A percentile compares a stretch with the other conserved stretches of the same genome.
phyloP scores from a whole-genome alignment of 2,888 invertebrate genomes.

The Drosophila colorata region DNA sequence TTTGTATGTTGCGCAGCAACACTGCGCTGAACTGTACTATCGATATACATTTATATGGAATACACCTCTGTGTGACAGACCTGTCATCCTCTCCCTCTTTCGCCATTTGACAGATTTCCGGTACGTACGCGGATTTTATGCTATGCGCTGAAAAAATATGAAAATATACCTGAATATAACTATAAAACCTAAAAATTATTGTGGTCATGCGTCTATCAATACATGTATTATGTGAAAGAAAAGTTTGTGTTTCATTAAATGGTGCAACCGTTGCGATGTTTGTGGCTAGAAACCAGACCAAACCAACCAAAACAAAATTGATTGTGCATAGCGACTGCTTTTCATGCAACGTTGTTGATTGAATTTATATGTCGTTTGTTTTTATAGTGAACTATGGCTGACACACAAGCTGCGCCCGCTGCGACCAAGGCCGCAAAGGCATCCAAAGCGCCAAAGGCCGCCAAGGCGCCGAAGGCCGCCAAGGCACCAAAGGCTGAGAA shows the following conservation, averaged over 20 bases:
- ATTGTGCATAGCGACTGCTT: slow-evolving; percentile 10
- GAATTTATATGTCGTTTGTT: slow-evolving; percentile 11
- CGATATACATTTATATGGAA: slow-evolving; percentile 33
- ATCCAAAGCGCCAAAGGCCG: slow-evolving; percentile 80
- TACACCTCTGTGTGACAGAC: slow-evolving; percentile 42
- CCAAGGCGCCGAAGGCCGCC: slow-evolving; percentile 77
- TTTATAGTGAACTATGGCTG: slow-evolving; percentile 84
- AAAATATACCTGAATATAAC: slow-evolving; percentile 53
- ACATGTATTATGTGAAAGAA: slow-evolving; percentile 14
- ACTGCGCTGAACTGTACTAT: slow-evolving; percentile 31
- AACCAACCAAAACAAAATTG: slow-evolving; percentile 57
- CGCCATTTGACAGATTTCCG: slow-evolving; percentile 85
- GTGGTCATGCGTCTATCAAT: slow-evolving; percentile 29
- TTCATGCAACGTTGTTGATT: neutral
- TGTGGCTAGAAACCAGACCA: slow-evolving; percentile 55
- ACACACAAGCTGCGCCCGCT: slow-evolving; percentile 84
- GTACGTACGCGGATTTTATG: slow-evolving; percentile 83
- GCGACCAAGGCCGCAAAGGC: slow-evolving; percentile 77
- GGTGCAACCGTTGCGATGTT: slow-evolving; percentile 68
- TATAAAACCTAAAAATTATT: slow-evolving; percentile 42
- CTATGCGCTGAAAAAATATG: slow-evolving; percentile 47
- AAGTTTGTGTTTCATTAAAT: slow-evolving; percentile 2
- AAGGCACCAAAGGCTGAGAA: slow-evolving; percentile 83
- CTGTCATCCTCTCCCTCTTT: slow-evolving; percentile 82
- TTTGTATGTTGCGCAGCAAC: slow-evolving; percentile 34